Conservation (phyloP, 2,797 vertebrate genomes). For the Pygocentrus nattereri region DNA sequence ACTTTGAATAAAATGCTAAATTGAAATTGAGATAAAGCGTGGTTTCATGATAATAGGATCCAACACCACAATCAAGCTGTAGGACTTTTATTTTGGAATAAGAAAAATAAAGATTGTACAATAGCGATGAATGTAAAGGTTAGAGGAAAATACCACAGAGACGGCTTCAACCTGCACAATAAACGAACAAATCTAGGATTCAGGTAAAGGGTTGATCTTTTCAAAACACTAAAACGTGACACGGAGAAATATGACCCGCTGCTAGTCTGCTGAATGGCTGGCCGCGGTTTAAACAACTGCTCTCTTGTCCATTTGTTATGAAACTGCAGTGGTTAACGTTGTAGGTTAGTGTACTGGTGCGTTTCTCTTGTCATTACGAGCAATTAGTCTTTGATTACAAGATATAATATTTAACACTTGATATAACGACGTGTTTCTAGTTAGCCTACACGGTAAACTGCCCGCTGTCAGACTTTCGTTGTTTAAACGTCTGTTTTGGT, state of each 20-base stretch:
- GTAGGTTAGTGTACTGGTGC: too few relatives aligned
- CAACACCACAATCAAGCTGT: background rate
- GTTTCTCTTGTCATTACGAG: too few relatives aligned
- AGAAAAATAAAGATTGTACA: background rate
- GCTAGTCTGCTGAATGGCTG: background rate
- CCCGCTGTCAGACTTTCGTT: background rate
- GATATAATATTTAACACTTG: too few relatives aligned
- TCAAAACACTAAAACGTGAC: background rate
- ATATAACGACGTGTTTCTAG: background rate
- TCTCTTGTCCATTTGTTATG: background rate
- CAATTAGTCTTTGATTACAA: too few relatives aligned
- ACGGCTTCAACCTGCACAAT: background rate
- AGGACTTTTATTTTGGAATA: constrained; percentile 46
- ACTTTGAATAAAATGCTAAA: background rate
- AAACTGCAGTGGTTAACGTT: background rate
- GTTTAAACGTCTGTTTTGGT: background rate
- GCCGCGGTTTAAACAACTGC: background rate
- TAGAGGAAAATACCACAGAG: background rate
- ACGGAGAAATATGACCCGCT: background rate
- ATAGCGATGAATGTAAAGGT: background rate
- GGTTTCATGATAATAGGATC: background rate
- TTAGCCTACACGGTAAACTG: background rate
- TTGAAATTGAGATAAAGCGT: background rate
- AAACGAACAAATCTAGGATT: background rate
- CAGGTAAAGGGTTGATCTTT: background rate